These are phyloP conservation scores for Spinibarbus caldwelli DNA, from an alignment of 2,797 vertebrate genomes.

Conservation along the genomic window DNA sequence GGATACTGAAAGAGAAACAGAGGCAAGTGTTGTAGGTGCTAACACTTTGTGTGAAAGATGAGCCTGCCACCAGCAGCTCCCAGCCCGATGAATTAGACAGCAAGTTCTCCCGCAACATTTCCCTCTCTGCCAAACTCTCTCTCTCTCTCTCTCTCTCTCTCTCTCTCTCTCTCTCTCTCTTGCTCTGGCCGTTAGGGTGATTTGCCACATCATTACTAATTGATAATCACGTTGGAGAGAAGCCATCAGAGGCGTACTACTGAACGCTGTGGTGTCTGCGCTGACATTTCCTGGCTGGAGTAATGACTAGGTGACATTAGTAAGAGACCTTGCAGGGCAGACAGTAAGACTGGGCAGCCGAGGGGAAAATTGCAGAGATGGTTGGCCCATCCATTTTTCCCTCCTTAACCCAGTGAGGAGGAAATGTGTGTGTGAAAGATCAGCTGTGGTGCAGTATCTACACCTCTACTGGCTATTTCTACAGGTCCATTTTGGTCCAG, in stretches of 20 bases:
- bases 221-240: slow-evolving; percentile 71
- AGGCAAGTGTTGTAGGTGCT: slow-evolving; percentile 48
- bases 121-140: slow-evolving; percentile 40
- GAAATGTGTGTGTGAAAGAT: slow-evolving; percentile 2
- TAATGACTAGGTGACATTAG: slow-evolving; percentile 65
- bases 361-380: slow-evolving; percentile 41
- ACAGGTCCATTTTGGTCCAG: not conserved
- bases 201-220: slow-evolving; percentile 78
- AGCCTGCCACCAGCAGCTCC: slow-evolving; percentile 45
- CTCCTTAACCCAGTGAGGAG: slow-evolving; percentile 25
- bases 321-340: slow-evolving; percentile 24
- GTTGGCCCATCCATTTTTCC: not conserved
- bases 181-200: slow-evolving; percentile 70
- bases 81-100: slow-evolving; percentile 52
- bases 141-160: too few species aligned
- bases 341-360: slow-evolving; percentile 33
- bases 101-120: slow-evolving; percentile 17
- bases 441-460: not conserved
- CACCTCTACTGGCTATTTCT: not conserved
- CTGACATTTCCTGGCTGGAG: slow-evolving; percentile 68
- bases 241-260: slow-evolving; percentile 70
- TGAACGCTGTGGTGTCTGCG: slow-evolving; percentile 59
- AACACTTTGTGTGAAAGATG: slow-evolving; percentile 57
- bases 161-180: too few species aligned
- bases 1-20: slow-evolving; percentile 4